Evolutionary conservation across 2,797 vertebrate species (phyloP), one percentile per base, ranked within the genome.

Genomic region (Poecilia velifera): DNA sequence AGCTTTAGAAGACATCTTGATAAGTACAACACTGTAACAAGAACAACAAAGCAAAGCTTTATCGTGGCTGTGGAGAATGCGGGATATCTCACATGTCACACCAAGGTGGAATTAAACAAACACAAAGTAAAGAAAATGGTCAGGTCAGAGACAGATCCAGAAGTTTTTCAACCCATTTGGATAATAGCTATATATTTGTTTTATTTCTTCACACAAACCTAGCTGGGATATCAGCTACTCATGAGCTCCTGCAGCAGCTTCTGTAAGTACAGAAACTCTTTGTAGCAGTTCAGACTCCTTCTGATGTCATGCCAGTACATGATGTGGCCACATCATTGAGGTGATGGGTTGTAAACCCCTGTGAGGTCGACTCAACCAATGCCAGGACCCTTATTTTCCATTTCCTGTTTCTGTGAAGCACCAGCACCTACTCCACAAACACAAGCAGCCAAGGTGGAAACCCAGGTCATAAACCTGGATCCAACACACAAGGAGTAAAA

Each of bases 1-100:
- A 2, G 96, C 95, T 93, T 98, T 99, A 84, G 97, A 96, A 76
- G 98, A 98, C 97, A 98, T 99, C 87, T 93, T 97, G 82, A 77
- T 72, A 74, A 72, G 85, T 46, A 72, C 78, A 84, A 78, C 89
- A 74, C 95, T 85, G 86, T 0, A 78, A 81, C 3, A 7, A 77
- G 46, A 82, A 85, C 7, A 73, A 53, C 6, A 80, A 72, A 59
- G 16, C 68, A 46, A 73, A 41, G 25, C n/a, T 8, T 79, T n/a
- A 64, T 18, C 12, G 28, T 25, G 70, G 53, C 31, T 70, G n/a
- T 20, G 8, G 4, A 45, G 28, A 36, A 62, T 20, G 8, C 13
- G 5, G 20, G 8, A n/a, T 20, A 20, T 76, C 62, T 76, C 20
- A 22, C 12, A 39, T 36, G 43, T 76, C 20, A 64, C 59, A 31